Conservation (phyloP, 53 echinoderm and acorn worm species). For the Pentamera pediparva region DNA sequence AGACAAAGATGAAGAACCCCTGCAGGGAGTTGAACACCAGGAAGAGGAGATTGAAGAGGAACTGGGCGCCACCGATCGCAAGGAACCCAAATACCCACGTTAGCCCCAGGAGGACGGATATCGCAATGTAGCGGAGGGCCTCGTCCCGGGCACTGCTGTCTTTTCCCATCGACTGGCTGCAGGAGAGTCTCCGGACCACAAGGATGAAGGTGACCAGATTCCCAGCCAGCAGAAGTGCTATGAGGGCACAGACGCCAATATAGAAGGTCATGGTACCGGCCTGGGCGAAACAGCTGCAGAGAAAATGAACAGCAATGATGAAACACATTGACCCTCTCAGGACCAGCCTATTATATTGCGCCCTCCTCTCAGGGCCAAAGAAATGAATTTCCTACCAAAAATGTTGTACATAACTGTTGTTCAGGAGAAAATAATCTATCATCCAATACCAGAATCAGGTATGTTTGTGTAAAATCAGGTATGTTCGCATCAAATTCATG, state of each 20-base stretch:
- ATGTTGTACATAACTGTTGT: no score
- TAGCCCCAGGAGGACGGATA: slow-evolving; percentile 59
- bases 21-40: slow-evolving; percentile 70
- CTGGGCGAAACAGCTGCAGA: slow-evolving; percentile 5
- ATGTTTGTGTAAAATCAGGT: no score
- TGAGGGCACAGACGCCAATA: slow-evolving; percentile 19
- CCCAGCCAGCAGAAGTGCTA: slow-evolving; percentile 14
- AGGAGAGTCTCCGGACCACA: slow-evolving; percentile 17
- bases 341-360: no score
- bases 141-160: background rate
- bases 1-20: slow-evolving; percentile 70
- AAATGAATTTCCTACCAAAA: no score
- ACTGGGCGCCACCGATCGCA: slow-evolving; percentile 43
- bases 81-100: slow-evolving; percentile 80
- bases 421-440: no score
- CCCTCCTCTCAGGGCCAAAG: no score
- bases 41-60: slow-evolving; percentile 69
- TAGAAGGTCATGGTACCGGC: background rate
- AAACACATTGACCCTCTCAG: no score
- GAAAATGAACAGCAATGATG: no score
- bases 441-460: no score
- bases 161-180: background rate
- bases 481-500: no score
- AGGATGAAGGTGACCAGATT: slow-evolving; percentile 39
- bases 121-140: slow-evolving; percentile 46